Evolutionary conservation across 2,797 vertebrate genomes (phyloP), one percentile per base, ranked within the genome.

Genomic region (Silurus lanzhouensis): DNA sequence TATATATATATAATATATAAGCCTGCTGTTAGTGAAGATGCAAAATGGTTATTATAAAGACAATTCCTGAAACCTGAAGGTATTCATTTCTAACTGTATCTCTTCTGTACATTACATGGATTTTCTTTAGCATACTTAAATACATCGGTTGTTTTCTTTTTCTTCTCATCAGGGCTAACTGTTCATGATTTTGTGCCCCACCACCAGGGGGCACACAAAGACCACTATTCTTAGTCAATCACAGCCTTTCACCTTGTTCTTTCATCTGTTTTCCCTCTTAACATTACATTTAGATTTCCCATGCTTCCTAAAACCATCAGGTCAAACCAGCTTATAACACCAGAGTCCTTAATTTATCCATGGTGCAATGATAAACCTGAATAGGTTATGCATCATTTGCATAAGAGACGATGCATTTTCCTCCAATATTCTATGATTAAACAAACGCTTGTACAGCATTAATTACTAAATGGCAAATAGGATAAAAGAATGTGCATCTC

Each of bases 191-290:
- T 5, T n/a, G n/a, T 61, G 14, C 14, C 1, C 64, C 0, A 84
- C 83, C 95, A 94, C 90, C 88, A 95, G 94, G 85, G 87, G 93
- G 93, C 92, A 89, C 91, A 76, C 66, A 38, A 75, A 77, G 68
- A 52, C 79, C 86, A 86, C 68, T 6, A 31, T 84, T 38, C 71
- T 79, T 57, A 44, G 15, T 85, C 66, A 0, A 2, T 3, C 48
- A n/a, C 70, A 81, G 60, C 63, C 83, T 88, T 85, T 82, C 74
- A 78, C 77, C 77, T 82, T 61, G 38, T 85, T 87, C 83, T 31
- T 31, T 31, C 31, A 31, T 31, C 31, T 31, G 31, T 31, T 31
- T 31, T 31, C 31, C 31, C 31, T 31, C 31, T 31, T 31, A 31
- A 31, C 31, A 31, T 31, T 3, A 31, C 31, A 31, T 31, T 31